Evolutionary conservation across 2,888 invertebrate genomes (phyloP), one percentile per base, ranked within the genome.

Genomic region (Orgyia antiqua): DNA sequence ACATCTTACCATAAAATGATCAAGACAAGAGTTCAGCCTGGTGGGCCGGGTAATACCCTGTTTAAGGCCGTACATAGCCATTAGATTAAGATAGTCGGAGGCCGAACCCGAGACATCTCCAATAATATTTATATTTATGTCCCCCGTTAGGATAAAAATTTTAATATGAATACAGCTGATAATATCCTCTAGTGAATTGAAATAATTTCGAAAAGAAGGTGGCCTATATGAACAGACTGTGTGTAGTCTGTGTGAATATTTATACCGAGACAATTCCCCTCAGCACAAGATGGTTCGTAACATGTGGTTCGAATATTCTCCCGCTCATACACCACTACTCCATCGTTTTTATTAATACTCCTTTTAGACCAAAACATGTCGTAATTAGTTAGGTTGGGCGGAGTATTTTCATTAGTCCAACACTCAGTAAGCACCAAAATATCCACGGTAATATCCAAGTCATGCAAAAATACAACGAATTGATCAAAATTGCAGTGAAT

Each of bases 1-100:
- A 6, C 20, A 13, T 26, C 20, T 28, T 1, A 34, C 26, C 33
- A 34, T 34, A n/a, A 34, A 29, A 10, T 34, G 33, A 20, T 34
- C 33, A 10, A 34, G 10, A 12, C 20, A 29, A 2, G 33, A 9
- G n/a, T n/a, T n/a, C n/a, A n/a, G n/a, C n/a, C n/a, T n/a, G n/a
- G n/a, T n/a, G n/a, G n/a, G n/a, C n/a, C 5, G 20, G 20, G 7
- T 19, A 11, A 26, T 29, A 3, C 33, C 29, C 28, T 29, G 26
- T 10, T 12, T 34, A 12, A 34, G 20, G n/a, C 30, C 35, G 24
- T 35, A 17, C 10, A 6, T 20, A 4, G 33, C 33, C 8, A 23
- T 4, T 4, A 23, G 23, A 10, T 23, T 23, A 2, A 23, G 3
- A 9, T 4, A 4, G 9, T n/a, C n/a, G n/a, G n/a, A n/a, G n/a